Conservation (phyloP, 2,113 vertebrate genomes). For the Pterocles gutturalis region DNA sequence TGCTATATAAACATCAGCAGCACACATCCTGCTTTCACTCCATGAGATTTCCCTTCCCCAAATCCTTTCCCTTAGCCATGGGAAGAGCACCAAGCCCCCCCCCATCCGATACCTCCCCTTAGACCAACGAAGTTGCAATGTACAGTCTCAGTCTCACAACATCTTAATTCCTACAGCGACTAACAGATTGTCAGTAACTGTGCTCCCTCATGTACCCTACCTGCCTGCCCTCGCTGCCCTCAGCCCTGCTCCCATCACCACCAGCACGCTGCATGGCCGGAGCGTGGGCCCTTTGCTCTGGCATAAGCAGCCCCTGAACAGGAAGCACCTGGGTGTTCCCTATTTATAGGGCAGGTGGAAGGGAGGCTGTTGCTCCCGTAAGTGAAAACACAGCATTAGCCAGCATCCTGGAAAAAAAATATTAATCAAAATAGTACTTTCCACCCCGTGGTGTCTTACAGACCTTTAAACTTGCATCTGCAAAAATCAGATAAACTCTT, state of each 20-base stretch:
- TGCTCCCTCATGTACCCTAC: background rate
- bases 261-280: accelerated
- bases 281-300: background rate
- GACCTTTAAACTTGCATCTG: conserved; percentile 44
- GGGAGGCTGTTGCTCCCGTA: background rate
- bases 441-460: conserved; percentile 23
- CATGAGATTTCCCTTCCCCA: background rate
- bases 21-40: background rate
- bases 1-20: background rate
- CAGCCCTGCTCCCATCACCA: background rate
- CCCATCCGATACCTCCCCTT: background rate
- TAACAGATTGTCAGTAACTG: accelerated
- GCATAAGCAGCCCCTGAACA: background rate
- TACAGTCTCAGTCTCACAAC: background rate
- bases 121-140: background rate
- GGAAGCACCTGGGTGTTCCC: conserved; percentile 61
- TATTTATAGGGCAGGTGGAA: conserved; percentile 48
- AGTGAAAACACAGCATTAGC: conserved; percentile 46
- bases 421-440: conserved; percentile 43
- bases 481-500: background rate
- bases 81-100: background rate
- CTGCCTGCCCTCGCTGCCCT: background rate
- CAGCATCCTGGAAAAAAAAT: conserved; percentile 33
- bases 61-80: background rate
- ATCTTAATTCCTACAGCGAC: background rate